phyloP scores from a whole-genome alignment of 2,113 vertebrate genomes.

The Calidris pygmaea region DNA sequence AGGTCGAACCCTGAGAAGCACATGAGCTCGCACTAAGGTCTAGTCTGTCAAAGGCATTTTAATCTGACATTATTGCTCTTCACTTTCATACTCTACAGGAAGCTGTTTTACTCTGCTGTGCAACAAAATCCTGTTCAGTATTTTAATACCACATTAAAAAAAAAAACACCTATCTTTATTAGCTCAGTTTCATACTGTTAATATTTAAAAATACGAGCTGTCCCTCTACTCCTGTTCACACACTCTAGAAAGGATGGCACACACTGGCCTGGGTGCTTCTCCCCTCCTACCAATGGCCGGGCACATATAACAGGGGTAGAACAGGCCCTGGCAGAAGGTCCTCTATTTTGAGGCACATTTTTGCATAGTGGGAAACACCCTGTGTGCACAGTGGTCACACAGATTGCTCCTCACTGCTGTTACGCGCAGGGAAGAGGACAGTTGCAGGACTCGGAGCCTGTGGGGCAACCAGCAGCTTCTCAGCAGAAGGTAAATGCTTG shows the following conservation, averaged over 20 bases:
- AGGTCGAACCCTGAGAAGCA: not conserved
- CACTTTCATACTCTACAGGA: not conserved
- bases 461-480: not conserved
- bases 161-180: not conserved
- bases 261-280: accelerated
- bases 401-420: not conserved
- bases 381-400: not conserved
- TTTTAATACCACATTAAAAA: not conserved
- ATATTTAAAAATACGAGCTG: not conserved
- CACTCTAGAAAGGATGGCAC: accelerated
- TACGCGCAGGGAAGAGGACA: accelerated
- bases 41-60: not conserved
- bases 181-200: not conserved
- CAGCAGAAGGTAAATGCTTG: not conserved
- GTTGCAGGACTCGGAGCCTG: not conserved
- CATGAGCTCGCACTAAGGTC: not conserved
- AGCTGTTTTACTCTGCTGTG: not conserved
- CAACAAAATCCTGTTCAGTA: not conserved
- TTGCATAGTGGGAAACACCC: not conserved
- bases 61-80: not conserved
- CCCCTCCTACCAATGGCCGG: accelerated
- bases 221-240: not conserved
- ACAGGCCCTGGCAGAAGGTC: not conserved
- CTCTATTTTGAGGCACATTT: not conserved
- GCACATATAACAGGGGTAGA: not conserved